Percentiles rank a stretch among this genome's conserved stretches.
Conservation (phyloP, 2,113 vertebrate genomes). For the Clupea harengus region DNA sequence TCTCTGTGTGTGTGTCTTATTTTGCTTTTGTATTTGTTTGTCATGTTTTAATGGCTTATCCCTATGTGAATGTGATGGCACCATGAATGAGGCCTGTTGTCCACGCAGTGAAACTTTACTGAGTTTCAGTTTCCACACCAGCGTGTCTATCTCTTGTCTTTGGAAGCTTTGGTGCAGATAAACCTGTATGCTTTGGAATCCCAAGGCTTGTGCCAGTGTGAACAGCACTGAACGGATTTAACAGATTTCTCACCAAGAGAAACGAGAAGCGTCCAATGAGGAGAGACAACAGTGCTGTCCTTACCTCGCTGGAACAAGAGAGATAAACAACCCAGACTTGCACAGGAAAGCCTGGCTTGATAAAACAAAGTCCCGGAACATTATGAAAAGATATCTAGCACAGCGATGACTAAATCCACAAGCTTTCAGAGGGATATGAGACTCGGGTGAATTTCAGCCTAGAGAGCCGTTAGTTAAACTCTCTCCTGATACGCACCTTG, state of each 20-base stretch:
- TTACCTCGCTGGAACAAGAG: not conserved
- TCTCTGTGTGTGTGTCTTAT: not conserved
- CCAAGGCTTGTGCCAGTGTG: not conserved
- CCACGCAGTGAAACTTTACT: not conserved
- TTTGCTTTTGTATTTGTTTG: not conserved
- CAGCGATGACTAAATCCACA: constrained; percentile 13
- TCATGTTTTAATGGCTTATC: not conserved
- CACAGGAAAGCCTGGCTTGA: not conserved
- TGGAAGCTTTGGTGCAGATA: not conserved
- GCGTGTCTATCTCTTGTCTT: not conserved
- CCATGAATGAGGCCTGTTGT: not conserved
- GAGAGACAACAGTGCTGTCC: not conserved
- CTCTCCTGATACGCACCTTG: not conserved
- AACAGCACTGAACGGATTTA: not conserved
- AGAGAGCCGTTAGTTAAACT: not conserved
- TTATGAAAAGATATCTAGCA: not conserved
- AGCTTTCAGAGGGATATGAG: not conserved
- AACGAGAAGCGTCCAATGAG: not conserved
- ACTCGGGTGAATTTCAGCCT: not conserved
- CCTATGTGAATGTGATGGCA: no score
- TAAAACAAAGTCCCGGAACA: constrained; percentile 8
- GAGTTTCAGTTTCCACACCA: not conserved
- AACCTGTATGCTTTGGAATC: not conserved
- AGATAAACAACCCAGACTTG: not conserved
- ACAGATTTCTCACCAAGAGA: not conserved